Evolutionary conservation across 1,140 invertebrate genomes (phyloP).

Genomic region (Eumaeus atala): DNA sequence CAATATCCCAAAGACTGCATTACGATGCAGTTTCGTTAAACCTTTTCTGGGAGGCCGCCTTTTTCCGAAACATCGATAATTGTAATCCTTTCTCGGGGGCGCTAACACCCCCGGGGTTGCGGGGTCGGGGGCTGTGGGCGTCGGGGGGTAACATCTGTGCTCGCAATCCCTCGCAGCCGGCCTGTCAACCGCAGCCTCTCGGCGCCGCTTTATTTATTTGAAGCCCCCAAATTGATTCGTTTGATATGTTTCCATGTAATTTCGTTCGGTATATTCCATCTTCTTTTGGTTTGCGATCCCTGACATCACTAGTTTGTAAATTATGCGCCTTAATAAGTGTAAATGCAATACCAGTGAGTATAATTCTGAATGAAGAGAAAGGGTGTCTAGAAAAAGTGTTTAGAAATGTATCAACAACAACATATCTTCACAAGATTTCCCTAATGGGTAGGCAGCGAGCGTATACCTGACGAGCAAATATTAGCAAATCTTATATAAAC

Average conservation of each 20-base stretch:
- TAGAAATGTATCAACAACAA: too few relatives aligned
- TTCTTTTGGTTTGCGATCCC: conserved; percentile 10
- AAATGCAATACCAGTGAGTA: too few relatives aligned
- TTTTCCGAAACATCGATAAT: conserved; percentile 19
- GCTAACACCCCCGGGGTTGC: conserved; percentile 14
- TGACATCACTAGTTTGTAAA: not conserved
- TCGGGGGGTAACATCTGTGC: conserved; percentile 26
- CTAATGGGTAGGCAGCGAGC: too few relatives aligned
- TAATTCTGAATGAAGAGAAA: too few relatives aligned
- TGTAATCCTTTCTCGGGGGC: conserved; percentile 15
- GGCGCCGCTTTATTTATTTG: conserved; percentile 28
- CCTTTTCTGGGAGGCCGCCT: conserved; percentile 12
- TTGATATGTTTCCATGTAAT: conserved; percentile 22
- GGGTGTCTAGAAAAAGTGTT: too few relatives aligned
- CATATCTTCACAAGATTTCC: too few relatives aligned
- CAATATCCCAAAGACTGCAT: not conserved
- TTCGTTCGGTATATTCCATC: conserved; percentile 2
- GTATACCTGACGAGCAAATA: too few relatives aligned
- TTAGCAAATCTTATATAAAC: too few relatives aligned
- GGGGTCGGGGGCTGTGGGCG: conserved; percentile 3
- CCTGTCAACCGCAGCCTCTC: conserved; percentile 30
- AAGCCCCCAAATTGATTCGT: conserved; percentile 34
- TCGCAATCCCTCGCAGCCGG: conserved; percentile 27
- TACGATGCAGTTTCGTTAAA: conserved; percentile 16
- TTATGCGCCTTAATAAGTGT: too few relatives aligned